Evolutionary conservation across 2,888 invertebrate species (phyloP).

Genomic region (Amphipyra berbera): DNA sequence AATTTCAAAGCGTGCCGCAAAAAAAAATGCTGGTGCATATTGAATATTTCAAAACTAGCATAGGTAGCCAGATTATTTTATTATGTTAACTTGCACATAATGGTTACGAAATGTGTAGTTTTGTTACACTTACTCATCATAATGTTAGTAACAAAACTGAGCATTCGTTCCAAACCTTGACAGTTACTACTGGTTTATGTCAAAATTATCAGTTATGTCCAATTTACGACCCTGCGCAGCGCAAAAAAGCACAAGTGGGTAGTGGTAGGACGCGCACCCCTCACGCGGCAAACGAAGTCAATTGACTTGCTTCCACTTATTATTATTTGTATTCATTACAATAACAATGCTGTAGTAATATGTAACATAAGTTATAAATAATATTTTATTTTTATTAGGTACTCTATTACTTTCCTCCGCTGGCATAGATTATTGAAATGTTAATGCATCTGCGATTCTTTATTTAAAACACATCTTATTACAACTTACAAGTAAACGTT

Average conservation of each 20-base stretch:
- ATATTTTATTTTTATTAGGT: slow-evolving; percentile 16
- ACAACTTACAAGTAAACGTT: not conserved
- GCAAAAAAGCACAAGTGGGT: slow-evolving; percentile 85
- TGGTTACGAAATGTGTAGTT: not conserved
- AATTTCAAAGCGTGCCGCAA: too few species aligned
- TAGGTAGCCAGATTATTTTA: too few species aligned
- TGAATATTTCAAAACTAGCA: too few species aligned
- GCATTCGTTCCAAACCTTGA: slow-evolving; percentile 75
- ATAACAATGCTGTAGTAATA: slow-evolving; percentile 41
- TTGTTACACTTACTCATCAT: slow-evolving; percentile 72
- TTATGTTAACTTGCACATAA: too few species aligned
- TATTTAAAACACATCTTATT: not conserved
- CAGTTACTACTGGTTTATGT: slow-evolving; percentile 87
- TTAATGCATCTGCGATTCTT: not conserved
- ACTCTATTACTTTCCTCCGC: slow-evolving; percentile 5
- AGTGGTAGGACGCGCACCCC: slow-evolving; percentile 68
- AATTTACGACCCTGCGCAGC: slow-evolving; percentile 80
- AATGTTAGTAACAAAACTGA: slow-evolving; percentile 73
- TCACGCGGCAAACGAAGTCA: slow-evolving; percentile 69
- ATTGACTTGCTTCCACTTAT: slow-evolving; percentile 86
- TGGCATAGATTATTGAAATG: slow-evolving; percentile 4
- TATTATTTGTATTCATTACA: slow-evolving; percentile 70
- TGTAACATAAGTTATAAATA: slow-evolving; percentile 20
- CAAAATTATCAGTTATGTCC: slow-evolving; percentile 85
- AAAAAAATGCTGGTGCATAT: too few species aligned